phyloP scores from a whole-genome alignment of 2,797 vertebrate genomes.

The Zalophus californianus region DNA sequence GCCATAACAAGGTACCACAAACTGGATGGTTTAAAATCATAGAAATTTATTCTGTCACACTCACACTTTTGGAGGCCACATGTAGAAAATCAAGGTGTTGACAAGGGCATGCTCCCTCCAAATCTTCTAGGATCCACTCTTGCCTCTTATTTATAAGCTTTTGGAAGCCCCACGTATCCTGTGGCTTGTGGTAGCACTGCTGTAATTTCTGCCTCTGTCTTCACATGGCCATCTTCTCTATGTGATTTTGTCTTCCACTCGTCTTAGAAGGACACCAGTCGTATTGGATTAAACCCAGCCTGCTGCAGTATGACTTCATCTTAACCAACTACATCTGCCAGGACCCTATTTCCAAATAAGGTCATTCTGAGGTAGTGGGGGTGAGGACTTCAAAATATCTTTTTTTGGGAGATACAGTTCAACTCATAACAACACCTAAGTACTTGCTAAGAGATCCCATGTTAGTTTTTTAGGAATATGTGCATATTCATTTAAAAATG shows the following conservation, averaged over 20 bases:
- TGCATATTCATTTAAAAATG: slow-evolving; percentile 42
- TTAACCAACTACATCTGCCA: not conserved
- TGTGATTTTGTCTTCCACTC: not conserved
- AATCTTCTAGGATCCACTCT: not conserved
- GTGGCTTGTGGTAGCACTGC: not conserved
- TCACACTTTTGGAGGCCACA: not conserved
- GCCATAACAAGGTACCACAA: not conserved
- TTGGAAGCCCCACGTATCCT: not conserved
- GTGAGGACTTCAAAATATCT: not conserved
- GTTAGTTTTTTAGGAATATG: slow-evolving; percentile 37
- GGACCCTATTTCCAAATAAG: not conserved
- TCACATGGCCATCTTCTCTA: not conserved
- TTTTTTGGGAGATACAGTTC: not conserved
- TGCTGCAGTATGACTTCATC: not conserved
- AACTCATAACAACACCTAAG: not conserved
- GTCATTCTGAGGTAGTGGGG: not conserved
- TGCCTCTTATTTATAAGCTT: not conserved
- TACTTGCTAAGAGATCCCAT: not conserved
- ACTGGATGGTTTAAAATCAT: not conserved
- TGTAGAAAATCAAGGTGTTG: not conserved
- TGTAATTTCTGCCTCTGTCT: not conserved
- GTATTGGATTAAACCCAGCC: not conserved
- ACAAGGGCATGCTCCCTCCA: not conserved
- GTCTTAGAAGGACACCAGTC: not conserved
- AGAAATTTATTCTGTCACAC: not conserved